Base-by-base conservation (phyloP, 2,113 vertebrate species). In the Engraulis encrasicolus region DNA sequence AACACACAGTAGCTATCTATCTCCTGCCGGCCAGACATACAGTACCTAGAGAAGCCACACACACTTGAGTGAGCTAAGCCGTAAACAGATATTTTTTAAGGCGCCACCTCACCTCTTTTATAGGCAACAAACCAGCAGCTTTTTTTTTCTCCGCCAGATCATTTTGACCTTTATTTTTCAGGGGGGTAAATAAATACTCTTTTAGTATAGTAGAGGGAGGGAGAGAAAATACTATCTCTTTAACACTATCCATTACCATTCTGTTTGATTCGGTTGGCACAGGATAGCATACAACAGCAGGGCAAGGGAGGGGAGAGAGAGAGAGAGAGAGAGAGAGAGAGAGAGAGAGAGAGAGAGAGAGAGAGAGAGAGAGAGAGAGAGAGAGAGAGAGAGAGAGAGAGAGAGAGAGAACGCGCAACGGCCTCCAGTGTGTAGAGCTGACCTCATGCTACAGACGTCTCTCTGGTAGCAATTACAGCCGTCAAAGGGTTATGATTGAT, bases 391-490 rank as follows among this genome's bases (percentile, higher is more conserved):
- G 40, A 45, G 40, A 5, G 40, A 45, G 7, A 45, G 40, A 45
- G 40, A 45, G 40, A 45, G 66, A 20, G 50, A 78, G 34, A 82
- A 78, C 50, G 78, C 86, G 80, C 17, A 19, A 86, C 58, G 79
- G 85, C 85, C 89, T 85, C n/a, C 81, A 80, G 78, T 77, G 78
- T 82, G 45, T 78, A 31, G 34, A 83, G 80, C 52, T 2, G 81
- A 80, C 66, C 81, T 37, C 82, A 85, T 74, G 66, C 27, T 34
- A 3, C 74, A 45, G 78, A 81, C 81, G n/a, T 36, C 78, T 61
- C 88, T 95, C 94, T 95, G 94, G 93, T 87, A 94, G 91, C 89
- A 92, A 95, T 96, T 96, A 94, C 20, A 84, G 88, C 90, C 93
- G 91, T 91, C 93, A 84, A n/a, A 79, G 82, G 81, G 88, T 94